phyloP scores from a whole-genome alignment of 2,888 invertebrate genomes.

The Colletes collaris region DNA sequence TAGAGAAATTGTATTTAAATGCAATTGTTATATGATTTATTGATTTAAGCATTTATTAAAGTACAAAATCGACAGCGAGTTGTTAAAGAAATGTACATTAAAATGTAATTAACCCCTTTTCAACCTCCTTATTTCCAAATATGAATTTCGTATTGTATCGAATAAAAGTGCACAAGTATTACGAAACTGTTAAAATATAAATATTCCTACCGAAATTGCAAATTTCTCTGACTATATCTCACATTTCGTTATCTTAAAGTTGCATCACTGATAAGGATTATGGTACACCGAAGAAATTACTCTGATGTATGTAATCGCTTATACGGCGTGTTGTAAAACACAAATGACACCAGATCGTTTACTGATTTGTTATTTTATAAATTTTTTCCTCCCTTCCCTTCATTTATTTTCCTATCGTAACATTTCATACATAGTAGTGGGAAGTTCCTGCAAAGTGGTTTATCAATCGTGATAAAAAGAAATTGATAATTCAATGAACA shows the following conservation, averaged over 20 bases:
- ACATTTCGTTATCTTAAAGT: constrained; percentile 14
- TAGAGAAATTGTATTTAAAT: background rate
- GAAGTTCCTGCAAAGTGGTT: background rate
- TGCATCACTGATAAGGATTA: constrained; percentile 20
- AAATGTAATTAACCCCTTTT: background rate
- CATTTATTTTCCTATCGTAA: background rate
- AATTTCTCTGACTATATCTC: background rate
- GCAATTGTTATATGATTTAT: background rate
- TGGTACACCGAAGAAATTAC: background rate
- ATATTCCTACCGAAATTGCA: constrained; percentile 14
- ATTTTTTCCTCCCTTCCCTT: background rate
- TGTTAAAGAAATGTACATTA: no score
- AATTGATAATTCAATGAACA: background rate
- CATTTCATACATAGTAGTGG: background rate
- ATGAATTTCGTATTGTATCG: background rate
- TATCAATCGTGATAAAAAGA: background rate
- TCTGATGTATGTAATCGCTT: constrained; percentile 1
- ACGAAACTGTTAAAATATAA: constrained; percentile 14
- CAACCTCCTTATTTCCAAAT: no score
- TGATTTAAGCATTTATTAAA: background rate
- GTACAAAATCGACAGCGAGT: no score
- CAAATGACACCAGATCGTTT: background rate
- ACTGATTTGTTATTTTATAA: constrained; percentile 7
- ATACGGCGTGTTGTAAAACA: background rate
- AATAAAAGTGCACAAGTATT: background rate